Evolutionary conservation across 2,888 invertebrate species (phyloP), one percentile per base, ranked within the genome.

Genomic region (Dioctria rufipes): DNA sequence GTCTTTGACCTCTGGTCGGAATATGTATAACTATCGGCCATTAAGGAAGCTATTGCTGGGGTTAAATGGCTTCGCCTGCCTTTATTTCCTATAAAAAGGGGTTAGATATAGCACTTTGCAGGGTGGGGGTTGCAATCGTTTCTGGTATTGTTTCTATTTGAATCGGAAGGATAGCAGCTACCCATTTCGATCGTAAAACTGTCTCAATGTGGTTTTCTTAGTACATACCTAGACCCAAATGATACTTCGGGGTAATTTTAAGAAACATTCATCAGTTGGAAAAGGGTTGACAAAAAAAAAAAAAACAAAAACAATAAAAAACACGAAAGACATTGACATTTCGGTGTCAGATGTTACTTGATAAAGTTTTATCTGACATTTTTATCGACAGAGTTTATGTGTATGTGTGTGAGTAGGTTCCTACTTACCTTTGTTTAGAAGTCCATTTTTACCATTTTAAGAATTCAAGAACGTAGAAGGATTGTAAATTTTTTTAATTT

Each of bases 301-400:
- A 25, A 25, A 25, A 25, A 25, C n/a, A n/a, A n/a, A n/a, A n/a
- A n/a, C n/a, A n/a, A n/a, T n/a, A n/a, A n/a, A n/a, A n/a, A n/a
- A n/a, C n/a, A n/a, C 25, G 58, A 40, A 13, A 73, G 58, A 73
- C 43, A 39, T 73, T 73, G 73, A 73, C 73, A 73, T 73, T 25
- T 73, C 25, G 60, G 73, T 73, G 73, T 58, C 73, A 73, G 73
- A 73, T 73, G 73, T 73, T 73, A n/a, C 60, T 73, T 40, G 58
- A 4, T 42, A n/a, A 73, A 58, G 42, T 73, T 58, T 73, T 73
- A 73, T 73, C 73, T 73, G 60, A 25, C 73, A 60, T 40, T 73
- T 54, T 73, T 58, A 73, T 60, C 73, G 13, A 73, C 25, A 25
- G 1, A 25, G 25, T 25, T 2, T 25, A 2, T 25, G 2, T 25